Percentiles rank a stretch among this genome's conserved stretches.
These are phyloP conservation scores for Branchinecta lynchi DNA, from an alignment of 1,140 invertebrate genomes.

Conservation along the genomic window DNA sequence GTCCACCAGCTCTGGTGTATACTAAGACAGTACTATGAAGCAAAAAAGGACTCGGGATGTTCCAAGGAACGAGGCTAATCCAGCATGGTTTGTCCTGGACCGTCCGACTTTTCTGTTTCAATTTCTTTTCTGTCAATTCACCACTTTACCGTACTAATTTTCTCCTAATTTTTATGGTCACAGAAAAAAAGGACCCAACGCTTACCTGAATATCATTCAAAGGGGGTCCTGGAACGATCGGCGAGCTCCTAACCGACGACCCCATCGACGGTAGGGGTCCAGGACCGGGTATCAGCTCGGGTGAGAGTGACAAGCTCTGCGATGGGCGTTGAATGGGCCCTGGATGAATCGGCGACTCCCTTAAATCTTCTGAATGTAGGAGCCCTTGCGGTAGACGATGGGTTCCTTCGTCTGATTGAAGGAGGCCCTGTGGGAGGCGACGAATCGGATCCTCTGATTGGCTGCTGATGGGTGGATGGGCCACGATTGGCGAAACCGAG, in stretches of 20 bases:
- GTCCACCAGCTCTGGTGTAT: no score
- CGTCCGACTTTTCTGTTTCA: no score
- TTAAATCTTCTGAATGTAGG: background rate
- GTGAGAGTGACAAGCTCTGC: background rate
- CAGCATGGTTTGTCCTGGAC: no score
- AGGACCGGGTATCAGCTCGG: background rate
- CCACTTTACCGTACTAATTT: no score
- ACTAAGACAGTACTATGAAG: no score
- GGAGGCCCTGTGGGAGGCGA: background rate
- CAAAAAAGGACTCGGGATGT: no score
- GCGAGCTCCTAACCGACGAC: background rate
- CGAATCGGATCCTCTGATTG: background rate
- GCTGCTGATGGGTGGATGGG: background rate
- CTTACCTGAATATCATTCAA: conserved; percentile 10
- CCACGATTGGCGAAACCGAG: background rate
- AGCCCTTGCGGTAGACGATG: background rate
- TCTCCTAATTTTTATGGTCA: no score
- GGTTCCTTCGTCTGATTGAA: background rate
- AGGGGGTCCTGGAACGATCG: background rate
- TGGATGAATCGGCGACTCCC: background rate
- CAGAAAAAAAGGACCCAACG: background rate
- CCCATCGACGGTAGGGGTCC: background rate
- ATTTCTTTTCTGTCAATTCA: no score
- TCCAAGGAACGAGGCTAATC: no score
- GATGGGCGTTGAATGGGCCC: background rate